A percentile compares a stretch with the other conserved stretches of the same genome.
These are phyloP conservation scores for Petroica traversi DNA, from an alignment of 2,113 vertebrate species.

Conservation along the genomic window DNA sequence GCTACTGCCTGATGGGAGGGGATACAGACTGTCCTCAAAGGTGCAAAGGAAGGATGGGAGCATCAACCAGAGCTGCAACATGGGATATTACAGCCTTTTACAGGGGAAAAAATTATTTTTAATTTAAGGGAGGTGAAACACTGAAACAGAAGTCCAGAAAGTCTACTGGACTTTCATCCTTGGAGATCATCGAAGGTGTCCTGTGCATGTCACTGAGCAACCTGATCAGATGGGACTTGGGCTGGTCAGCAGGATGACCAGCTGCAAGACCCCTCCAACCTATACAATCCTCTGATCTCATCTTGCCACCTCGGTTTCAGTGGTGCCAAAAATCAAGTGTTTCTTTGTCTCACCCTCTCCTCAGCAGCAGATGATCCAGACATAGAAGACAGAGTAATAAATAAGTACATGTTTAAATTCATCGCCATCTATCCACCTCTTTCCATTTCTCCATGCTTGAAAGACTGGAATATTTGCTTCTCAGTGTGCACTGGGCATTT, in stretches of 20 bases:
- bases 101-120: not conserved
- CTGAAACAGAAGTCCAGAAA: not conserved
- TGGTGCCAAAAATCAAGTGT: not conserved
- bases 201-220: not conserved
- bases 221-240: not conserved
- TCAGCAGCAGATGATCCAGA: not conserved
- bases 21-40: not conserved
- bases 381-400: not conserved
- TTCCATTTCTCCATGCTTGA: not conserved
- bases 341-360: not conserved
- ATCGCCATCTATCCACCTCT: not conserved
- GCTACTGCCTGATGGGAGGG: not conserved
- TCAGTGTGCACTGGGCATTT: not conserved
- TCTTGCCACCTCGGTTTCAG: not conserved
- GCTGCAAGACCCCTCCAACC: not conserved
- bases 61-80: not conserved
- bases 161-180: not conserved
- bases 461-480: not conserved
- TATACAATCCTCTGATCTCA: rapidly evolving
- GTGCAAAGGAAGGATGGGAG: not conserved
- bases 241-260: not conserved
- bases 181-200: not conserved
- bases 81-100: not conserved
- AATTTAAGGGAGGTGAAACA: not conserved
- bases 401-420: not conserved